Percentiles rank a stretch among this genome's conserved stretches.
Conservation (phyloP, 2,888 invertebrate species). For the Caenorhabditis becei region DNA sequence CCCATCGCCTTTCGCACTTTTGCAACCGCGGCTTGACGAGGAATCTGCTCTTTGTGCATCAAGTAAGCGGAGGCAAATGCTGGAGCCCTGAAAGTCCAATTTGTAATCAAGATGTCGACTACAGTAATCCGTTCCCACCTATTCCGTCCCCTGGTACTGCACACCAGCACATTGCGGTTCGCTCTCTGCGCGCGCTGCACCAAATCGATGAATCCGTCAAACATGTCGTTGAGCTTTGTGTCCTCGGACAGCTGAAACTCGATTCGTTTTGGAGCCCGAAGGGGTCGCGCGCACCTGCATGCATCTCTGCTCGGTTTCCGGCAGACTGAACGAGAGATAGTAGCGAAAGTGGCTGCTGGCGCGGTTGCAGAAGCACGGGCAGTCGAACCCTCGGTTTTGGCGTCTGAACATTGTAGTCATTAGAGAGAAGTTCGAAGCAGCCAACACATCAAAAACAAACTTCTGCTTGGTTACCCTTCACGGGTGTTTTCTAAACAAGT, state of each 20-base stretch:
- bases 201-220: slow-evolving; percentile 70
- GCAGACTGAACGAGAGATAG: slow-evolving; percentile 71
- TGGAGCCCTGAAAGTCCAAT: slow-evolving; percentile 69
- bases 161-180: slow-evolving; percentile 73
- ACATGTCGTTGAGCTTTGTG: slow-evolving; percentile 61
- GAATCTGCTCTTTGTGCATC: slow-evolving; percentile 73
- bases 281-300: slow-evolving; percentile 47
- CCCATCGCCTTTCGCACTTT: slow-evolving; percentile 72
- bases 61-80: slow-evolving; percentile 79
- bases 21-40: slow-evolving; percentile 72
- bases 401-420: slow-evolving; percentile 52
- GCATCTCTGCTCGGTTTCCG: slow-evolving; percentile 66
- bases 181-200: slow-evolving; percentile 71
- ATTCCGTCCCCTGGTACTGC: slow-evolving; percentile 77
- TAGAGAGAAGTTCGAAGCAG: no score
- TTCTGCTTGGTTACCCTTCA: neutral
- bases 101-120: neutral
- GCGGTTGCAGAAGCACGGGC: slow-evolving; percentile 75
- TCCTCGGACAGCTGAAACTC: slow-evolving; percentile 39
- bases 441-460: neutral
- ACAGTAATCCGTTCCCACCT: slow-evolving; percentile 10
- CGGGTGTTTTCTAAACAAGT: neutral
- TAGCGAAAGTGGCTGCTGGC: slow-evolving; percentile 75
- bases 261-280: neutral
- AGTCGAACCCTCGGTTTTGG: slow-evolving; percentile 69